A percentile compares a stretch with the other conserved stretches of the same genome.
These are phyloP conservation scores for Tricholauxania praeusta DNA, from an alignment of 2,888 invertebrate genomes.

Conservation along the genomic window DNA sequence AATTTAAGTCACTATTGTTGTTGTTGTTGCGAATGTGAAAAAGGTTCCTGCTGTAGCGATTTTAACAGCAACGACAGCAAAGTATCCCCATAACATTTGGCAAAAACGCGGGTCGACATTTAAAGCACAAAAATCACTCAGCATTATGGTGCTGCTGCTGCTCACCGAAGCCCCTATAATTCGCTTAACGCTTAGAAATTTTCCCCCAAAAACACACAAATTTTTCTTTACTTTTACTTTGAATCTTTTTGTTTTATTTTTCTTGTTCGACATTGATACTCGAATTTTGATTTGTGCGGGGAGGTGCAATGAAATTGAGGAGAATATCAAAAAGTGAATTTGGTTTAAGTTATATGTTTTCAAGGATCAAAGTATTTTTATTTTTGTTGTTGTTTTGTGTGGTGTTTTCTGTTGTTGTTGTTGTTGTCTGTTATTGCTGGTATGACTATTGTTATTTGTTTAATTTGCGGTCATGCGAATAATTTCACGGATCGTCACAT, in stretches of 20 bases:
- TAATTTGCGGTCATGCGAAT: no score
- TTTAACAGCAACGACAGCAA: no score
- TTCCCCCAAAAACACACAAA: no score
- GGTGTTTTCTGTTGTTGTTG: neutral
- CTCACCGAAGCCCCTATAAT: neutral
- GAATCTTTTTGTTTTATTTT: neutral
- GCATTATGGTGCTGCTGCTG: constrained; percentile 1
- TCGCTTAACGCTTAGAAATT: no score
- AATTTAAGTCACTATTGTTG: no score
- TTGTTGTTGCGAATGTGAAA: no score
- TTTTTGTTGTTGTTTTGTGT: constrained; percentile 2
- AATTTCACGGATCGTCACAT: no score
- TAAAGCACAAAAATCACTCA: neutral
- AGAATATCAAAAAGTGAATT: neutral
- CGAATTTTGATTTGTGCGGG: neutral
- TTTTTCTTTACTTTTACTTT: neutral
- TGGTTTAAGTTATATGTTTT: neutral
- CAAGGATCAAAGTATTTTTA: neutral
- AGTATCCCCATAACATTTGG: no score
- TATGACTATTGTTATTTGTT: neutral
- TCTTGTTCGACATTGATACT: neutral
- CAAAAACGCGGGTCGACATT: neutral
- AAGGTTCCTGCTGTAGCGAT: no score
- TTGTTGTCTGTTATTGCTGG: constrained; percentile 2
- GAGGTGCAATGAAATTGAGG: neutral